Evolutionary conservation across 1,140 invertebrate species (phyloP).

Genomic region (Cephus cinctus): DNA sequence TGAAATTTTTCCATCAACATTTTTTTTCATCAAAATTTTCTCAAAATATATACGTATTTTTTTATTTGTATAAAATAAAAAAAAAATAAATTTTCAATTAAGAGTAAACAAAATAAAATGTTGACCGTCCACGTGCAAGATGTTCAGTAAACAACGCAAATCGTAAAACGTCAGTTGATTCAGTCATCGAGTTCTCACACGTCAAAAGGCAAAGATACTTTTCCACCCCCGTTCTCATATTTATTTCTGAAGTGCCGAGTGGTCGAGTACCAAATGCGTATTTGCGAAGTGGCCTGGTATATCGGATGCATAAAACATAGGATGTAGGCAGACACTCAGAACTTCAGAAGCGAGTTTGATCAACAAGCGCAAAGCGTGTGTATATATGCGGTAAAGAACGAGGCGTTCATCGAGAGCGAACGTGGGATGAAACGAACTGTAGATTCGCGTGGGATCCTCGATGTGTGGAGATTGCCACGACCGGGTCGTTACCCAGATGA

Average conservation of each 20-base stretch:
- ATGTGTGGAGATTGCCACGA: too few relatives aligned
- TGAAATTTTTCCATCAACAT: too few relatives aligned
- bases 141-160: conserved; percentile 11
- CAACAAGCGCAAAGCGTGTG: conserved; percentile 27
- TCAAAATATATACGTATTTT: too few relatives aligned
- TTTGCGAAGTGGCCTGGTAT: too few relatives aligned
- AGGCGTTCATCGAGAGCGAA: conserved; percentile 34
- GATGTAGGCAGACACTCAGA: conserved; percentile 2
- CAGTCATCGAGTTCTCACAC: too few relatives aligned
- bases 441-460: conserved; percentile 1
- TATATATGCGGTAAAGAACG: conserved; percentile 6
- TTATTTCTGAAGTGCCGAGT: conserved; percentile 17
- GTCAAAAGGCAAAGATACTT: too few relatives aligned
- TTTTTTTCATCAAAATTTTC: too few relatives aligned
- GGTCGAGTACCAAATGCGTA: neutral
- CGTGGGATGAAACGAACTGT: conserved; percentile 34
- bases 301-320: too few relatives aligned
- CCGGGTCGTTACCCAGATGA: too few relatives aligned
- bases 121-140: too few relatives aligned
- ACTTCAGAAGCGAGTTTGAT: conserved; percentile 25
- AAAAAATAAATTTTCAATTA: neutral
- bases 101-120: too few relatives aligned
- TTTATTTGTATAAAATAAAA: neutral
- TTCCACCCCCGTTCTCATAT: too few relatives aligned
- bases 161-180: conserved; percentile 26